Conservation (phyloP, 2,113 vertebrate species). For the Scatophagus argus region DNA sequence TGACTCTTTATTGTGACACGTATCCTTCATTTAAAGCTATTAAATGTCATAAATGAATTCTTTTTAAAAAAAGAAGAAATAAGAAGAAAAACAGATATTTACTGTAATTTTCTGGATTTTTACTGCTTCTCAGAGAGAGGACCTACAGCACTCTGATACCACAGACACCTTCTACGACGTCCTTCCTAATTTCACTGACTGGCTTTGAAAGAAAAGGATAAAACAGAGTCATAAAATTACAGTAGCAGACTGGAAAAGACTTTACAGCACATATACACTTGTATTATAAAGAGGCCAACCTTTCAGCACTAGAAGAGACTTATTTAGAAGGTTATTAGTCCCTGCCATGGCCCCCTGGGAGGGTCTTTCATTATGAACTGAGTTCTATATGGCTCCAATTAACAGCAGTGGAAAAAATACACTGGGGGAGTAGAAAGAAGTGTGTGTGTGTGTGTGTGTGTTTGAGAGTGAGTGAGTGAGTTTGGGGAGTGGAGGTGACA, state of each 20-base stretch:
- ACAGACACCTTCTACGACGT: slow-evolving; percentile 30
- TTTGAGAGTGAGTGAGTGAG: slow-evolving; percentile 21
- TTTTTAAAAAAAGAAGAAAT: neutral
- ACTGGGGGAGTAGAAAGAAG: slow-evolving; percentile 16
- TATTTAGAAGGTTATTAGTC: slow-evolving; percentile 78
- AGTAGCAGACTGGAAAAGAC: slow-evolving; percentile 52
- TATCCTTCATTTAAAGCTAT: neutral
- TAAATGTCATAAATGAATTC: neutral
- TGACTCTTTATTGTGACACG: neutral
- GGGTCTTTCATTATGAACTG: slow-evolving; percentile 71
- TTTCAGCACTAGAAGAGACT: slow-evolving; percentile 79
- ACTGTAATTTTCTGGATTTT: slow-evolving; percentile 2
- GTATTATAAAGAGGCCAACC: slow-evolving; percentile 51
- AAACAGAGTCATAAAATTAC: slow-evolving; percentile 65
- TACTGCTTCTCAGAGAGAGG: slow-evolving; percentile 3
- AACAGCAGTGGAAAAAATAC: slow-evolving; percentile 61
- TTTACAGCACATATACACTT: slow-evolving; percentile 75
- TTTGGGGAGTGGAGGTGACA: slow-evolving; percentile 15
- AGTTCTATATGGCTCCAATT: slow-evolving; percentile 72
- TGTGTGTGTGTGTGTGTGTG: slow-evolving; percentile 30
- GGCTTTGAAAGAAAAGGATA: slow-evolving; percentile 52
- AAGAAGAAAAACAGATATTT: neutral
- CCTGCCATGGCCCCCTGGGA: slow-evolving; percentile 66
- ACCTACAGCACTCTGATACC: slow-evolving; percentile 36
- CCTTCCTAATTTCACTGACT: slow-evolving; percentile 28